Base-by-base conservation (phyloP, 2,888 invertebrate genomes). In the Pollenia griseotomentosa region DNA sequence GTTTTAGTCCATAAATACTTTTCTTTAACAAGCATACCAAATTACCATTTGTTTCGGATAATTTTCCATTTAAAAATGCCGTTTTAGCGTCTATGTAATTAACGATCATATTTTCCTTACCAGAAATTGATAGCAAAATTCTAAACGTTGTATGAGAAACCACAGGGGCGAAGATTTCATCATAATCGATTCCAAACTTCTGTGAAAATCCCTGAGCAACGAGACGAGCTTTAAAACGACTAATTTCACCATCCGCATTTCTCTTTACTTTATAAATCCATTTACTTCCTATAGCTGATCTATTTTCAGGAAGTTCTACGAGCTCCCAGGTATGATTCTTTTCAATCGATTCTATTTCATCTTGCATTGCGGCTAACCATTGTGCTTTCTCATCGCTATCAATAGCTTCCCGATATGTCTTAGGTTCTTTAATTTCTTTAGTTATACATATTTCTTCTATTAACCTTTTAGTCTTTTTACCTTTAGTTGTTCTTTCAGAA, bases 271-370 rank as follows among this genome's bases (percentile, higher is more conserved):
- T 85, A 12, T 57, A 85, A 4, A 89, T 84, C 88, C 89, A 90
- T 86, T 89, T 90, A 53, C 88, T 77, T n/a, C 86, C 82, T 57
- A 89, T 88, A 9, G 89, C 80, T 71, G 89, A 90, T 53, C 87
- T 78, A 14, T 77, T 83, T 10, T 68, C 68, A 40, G 90, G 89
- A 51, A 89, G 55, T 19, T 88, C 86, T 6, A 73, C 70, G 12
- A 77, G 75, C n/a, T 73, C 68, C 81, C 74, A 85, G 5, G 80
- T 68, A 1, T 66, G 19, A 48, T 85, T 85, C 1, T 16, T 65
- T 19, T 74, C 14, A 44, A 75, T 42, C 0, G 80, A 66, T 11
- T 80, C 44, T 7, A 80, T 65, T 61, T 85, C 80, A n/a, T 85
- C 80, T 8, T 73, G 70, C 71, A 79, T 73, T 0, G 84, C 84